A percentile compares a stretch with the other conserved stretches of the same genome.
These are phyloP conservation scores for Cottoperca gobio DNA, from an alignment of 2,797 vertebrate genomes.

Conservation along the genomic window DNA sequence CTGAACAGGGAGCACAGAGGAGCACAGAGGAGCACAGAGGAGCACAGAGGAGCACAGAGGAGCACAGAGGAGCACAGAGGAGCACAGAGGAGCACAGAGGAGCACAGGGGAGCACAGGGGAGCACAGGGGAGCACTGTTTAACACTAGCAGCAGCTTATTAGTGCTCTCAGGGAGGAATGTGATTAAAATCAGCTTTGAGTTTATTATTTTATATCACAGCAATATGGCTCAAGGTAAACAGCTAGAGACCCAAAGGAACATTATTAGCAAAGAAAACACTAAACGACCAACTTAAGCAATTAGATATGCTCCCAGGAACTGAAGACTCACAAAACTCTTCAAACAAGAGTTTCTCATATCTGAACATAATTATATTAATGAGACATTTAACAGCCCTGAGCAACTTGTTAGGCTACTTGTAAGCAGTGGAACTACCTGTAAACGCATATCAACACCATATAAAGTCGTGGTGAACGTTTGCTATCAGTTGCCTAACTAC, in stretches of 20 bases:
- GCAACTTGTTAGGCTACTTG: neutral
- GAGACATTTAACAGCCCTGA: neutral
- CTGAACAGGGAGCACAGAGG: neutral
- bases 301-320: conserved; percentile 4
- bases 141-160: neutral
- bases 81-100: neutral
- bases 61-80: neutral
- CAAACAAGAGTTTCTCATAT: neutral
- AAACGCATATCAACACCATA: neutral
- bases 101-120: too few relatives aligned
- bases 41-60: neutral
- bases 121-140: conserved; percentile 12
- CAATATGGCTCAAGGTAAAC: neutral
- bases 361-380: neutral
- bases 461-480: neutral
- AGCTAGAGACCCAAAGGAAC: neutral
- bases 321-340: neutral
- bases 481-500: neutral
- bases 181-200: conserved; percentile 31
- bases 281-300: neutral
- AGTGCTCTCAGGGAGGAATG: neutral
- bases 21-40: neutral
- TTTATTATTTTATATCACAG: neutral
- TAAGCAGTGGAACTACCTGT: neutral
- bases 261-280: neutral